Percentiles rank a stretch among this genome's conserved stretches.
Conservation (phyloP, 2,888 invertebrate genomes). For the Ditula angustiorana region DNA sequence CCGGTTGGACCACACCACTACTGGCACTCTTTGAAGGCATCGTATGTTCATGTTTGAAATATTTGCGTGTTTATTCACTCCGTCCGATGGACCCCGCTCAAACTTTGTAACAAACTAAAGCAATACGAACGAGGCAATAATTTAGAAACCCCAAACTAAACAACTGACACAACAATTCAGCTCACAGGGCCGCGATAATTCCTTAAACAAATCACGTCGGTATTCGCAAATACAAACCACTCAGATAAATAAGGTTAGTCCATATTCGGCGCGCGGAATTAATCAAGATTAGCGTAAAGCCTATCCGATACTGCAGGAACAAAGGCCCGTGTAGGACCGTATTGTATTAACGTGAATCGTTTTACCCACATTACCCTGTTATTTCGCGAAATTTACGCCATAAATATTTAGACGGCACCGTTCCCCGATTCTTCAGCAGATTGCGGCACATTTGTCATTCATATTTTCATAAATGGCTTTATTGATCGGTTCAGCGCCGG, state of each 20-base stretch:
- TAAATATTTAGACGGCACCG: conserved; percentile 31
- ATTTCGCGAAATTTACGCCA: conserved; percentile 23
- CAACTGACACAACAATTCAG: conserved; percentile 35
- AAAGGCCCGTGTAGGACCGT: conserved; percentile 16
- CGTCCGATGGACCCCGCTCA: conserved; percentile 4
- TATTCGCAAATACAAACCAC: background rate
- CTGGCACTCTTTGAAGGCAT: background rate
- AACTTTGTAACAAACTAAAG: conserved; percentile 24
- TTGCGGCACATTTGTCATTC: conserved; percentile 40
- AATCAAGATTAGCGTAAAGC: conserved; percentile 34
- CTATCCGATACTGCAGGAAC: conserved; percentile 16
- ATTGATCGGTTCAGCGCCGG: conserved; percentile 33
- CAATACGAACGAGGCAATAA: conserved; percentile 26
- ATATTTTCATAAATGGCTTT: conserved; percentile 40
- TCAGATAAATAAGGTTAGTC: conserved; percentile 18
- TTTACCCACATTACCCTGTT: conserved; percentile 25
- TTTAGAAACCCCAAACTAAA: conserved; percentile 37
- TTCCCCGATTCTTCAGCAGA: conserved; percentile 33
- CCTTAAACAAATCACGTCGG: conserved; percentile 32
- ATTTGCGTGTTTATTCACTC: conserved; percentile 13
- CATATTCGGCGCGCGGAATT: conserved; percentile 23
- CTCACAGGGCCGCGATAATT: conserved; percentile 26
- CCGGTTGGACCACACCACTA: background rate
- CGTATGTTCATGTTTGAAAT: conserved; percentile 8
- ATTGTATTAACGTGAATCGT: conserved; percentile 33